A percentile compares a stretch with the other conserved stretches of the same genome.
phyloP scores from a whole-genome alignment of 1,140 invertebrate genomes.

The Euglossa dilemma region DNA sequence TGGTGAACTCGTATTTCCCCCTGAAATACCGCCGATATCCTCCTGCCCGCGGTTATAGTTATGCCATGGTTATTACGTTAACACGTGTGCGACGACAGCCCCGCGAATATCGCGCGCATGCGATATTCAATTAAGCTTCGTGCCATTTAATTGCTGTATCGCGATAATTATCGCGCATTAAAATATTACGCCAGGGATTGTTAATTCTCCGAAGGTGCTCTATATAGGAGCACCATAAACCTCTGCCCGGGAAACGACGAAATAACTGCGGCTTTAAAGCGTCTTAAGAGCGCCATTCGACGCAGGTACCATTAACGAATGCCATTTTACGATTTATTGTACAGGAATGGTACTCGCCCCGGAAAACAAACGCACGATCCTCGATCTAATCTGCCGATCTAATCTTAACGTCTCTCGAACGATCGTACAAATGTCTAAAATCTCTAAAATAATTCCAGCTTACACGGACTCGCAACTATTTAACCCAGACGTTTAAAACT shows the following conservation, averaged over 20 bases:
- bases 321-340: neutral
- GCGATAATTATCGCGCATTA: constrained; percentile 20
- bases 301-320: neutral
- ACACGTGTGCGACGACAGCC: neutral
- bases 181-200: neutral
- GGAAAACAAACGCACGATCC: too few species aligned
- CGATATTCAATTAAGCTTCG: neutral
- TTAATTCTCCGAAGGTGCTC: neutral
- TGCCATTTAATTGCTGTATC: neutral
- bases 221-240: neutral
- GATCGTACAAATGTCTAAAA: too few species aligned
- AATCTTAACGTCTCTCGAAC: too few species aligned
- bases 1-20: neutral
- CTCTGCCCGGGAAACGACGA: neutral
- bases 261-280: neutral
- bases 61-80: neutral
- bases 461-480: too few species aligned
- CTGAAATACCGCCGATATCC: neutral
- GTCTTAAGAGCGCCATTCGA: neutral
- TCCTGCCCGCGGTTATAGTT: neutral
- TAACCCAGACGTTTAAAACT: too few species aligned
- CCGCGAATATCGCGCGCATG: too few species aligned
- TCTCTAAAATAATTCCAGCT: too few species aligned
- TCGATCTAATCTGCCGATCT: too few species aligned
- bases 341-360: neutral